A percentile compares a stretch with the other conserved stretches of the same genome.
These are phyloP conservation scores for Nephila pilipes DNA, from an alignment of 1,140 invertebrate species.

Conservation along the genomic window DNA sequence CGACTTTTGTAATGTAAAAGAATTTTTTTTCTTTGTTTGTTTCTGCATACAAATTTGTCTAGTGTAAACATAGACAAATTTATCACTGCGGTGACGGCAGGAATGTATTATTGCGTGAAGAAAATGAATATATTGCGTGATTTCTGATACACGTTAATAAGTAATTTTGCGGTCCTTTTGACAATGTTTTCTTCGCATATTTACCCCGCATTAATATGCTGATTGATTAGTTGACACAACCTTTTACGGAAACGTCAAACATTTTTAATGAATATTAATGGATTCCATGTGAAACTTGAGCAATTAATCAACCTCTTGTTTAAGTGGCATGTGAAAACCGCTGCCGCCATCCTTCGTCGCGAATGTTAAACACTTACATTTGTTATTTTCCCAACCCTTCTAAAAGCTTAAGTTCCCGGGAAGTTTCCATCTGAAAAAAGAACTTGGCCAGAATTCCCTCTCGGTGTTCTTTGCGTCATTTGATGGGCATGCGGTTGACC, in stretches of 20 bases:
- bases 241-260: neutral
- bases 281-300: neutral
- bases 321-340: neutral
- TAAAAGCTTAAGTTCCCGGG: neutral
- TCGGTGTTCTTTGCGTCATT: no score
- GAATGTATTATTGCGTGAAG: neutral
- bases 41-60: no score
- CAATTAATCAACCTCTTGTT: no score
- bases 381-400: neutral
- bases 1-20: no score
- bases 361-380: neutral
- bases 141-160: neutral
- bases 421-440: neutral
- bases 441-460: neutral
- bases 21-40: no score
- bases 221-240: neutral
- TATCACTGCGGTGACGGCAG: neutral
- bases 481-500: constrained; percentile 9
- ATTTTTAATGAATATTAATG: neutral
- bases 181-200: neutral
- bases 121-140: neutral
- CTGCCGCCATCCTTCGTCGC: neutral
- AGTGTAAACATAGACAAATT: neutral
- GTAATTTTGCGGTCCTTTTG: neutral
- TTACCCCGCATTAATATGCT: neutral